Evolutionary conservation across 2,888 invertebrate species (phyloP).

Genomic region (Andrena praecox): DNA sequence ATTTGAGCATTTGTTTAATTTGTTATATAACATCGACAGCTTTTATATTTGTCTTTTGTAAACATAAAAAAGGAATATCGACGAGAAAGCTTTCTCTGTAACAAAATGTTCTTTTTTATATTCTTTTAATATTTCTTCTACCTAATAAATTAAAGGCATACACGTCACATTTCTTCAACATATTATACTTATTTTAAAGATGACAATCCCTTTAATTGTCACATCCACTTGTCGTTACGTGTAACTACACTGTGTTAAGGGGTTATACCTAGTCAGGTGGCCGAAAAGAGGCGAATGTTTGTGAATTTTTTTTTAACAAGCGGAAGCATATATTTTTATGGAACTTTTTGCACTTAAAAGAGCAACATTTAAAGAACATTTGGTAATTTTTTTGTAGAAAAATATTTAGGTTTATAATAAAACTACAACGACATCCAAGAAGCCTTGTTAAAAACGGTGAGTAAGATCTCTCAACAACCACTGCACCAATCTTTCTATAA

Average conservation of each 20-base stretch:
- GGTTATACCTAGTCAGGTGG: no score
- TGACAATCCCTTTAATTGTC: constrained; percentile 15
- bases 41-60: neutral
- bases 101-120: neutral
- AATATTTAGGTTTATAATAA: no score
- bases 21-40: neutral
- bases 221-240: constrained; percentile 14
- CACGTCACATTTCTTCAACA: neutral
- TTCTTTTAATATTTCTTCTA: neutral
- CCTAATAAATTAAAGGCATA: neutral
- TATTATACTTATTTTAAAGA: constrained; percentile 14
- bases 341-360: no score
- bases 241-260: neutral
- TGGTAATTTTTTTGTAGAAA: no score
- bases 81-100: neutral
- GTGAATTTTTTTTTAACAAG: no score
- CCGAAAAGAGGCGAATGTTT: no score
- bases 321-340: no score
- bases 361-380: no score
- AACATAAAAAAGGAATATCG: neutral
- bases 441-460: no score
- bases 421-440: no score
- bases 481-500: no score
- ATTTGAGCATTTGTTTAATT: neutral
- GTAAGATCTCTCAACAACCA: no score